Evolutionary conservation across 1,140 invertebrate species (phyloP).

Genomic region (Cyclina sinensis): DNA sequence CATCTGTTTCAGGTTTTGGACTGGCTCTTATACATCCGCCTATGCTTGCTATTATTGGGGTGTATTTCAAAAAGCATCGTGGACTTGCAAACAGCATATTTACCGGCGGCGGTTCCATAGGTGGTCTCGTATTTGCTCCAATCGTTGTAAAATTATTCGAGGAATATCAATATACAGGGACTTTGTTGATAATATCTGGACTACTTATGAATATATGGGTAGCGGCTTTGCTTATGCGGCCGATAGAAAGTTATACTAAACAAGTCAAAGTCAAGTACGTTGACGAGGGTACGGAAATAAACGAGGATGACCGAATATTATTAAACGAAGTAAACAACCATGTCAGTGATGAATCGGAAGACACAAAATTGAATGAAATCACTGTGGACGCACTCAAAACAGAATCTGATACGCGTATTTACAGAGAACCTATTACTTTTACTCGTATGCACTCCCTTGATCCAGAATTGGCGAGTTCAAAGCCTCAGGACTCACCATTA

Average conservation of each 20-base stretch:
- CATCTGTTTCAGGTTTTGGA: conserved; percentile 30
- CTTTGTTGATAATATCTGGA: conserved; percentile 47
- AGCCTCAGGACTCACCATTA: conserved; percentile 19
- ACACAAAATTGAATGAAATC: neutral
- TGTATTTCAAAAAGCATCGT: conserved; percentile 49
- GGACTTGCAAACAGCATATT: conserved; percentile 60
- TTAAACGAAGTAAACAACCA: neutral
- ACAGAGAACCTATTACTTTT: neutral
- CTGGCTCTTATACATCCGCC: conserved; percentile 44
- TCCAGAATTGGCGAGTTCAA: neutral
- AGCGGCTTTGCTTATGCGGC: conserved; percentile 33
- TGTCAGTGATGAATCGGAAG: neutral
- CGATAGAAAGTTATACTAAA: conserved; percentile 37
- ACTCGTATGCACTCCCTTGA: conserved; percentile 4
- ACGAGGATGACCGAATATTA: neutral
- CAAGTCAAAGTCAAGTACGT: neutral
- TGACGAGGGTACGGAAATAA: neutral
- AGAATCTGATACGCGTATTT: neutral
- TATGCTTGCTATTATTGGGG: conserved; percentile 40
- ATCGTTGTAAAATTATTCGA: conserved; percentile 51
- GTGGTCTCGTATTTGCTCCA: conserved; percentile 46
- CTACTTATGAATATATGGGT: conserved; percentile 37
- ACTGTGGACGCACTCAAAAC: neutral
- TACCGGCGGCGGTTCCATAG: neutral
- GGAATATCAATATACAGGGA: conserved; percentile 50